These are phyloP conservation scores for Trichogramma evanescens DNA, from an alignment of 2,888 invertebrate species.

Conservation along the genomic window DNA sequence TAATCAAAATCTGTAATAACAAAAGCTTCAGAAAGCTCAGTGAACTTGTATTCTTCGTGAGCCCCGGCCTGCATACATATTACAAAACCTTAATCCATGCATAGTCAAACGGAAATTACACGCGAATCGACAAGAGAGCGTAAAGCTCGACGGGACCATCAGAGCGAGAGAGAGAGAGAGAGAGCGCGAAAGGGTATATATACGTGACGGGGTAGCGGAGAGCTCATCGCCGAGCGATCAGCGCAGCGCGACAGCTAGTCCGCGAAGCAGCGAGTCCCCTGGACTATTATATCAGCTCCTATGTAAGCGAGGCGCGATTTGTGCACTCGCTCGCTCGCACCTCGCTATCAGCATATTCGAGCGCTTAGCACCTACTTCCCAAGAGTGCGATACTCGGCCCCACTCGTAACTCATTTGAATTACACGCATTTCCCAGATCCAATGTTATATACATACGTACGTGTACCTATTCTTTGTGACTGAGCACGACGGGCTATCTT, in stretches of 20 bases:
- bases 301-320: conserved; percentile 7
- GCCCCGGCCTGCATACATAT: too few relatives aligned
- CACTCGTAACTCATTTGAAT: conserved; percentile 47
- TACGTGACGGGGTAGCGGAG: conserved; percentile 42
- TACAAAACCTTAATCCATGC: too few relatives aligned
- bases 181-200: conserved; percentile 28
- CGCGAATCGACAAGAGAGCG: conserved; percentile 37
- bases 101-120: conserved; percentile 25
- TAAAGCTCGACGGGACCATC: conserved; percentile 23
- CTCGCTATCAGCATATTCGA: conserved; percentile 45
- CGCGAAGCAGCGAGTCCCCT: conserved; percentile 36
- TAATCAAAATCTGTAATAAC: too few relatives aligned
- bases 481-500: too few relatives aligned
- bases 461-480: too few relatives aligned
- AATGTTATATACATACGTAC: too few relatives aligned
- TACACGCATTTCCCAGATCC: conserved; percentile 42
- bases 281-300: conserved; percentile 25
- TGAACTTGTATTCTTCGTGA: too few relatives aligned
- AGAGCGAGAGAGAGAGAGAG: conserved; percentile 10
- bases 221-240: conserved; percentile 47
- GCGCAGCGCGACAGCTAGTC: conserved; percentile 29
- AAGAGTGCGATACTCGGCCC: conserved; percentile 43
- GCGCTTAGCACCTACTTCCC: conserved; percentile 49
- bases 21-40: too few relatives aligned
- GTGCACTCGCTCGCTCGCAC: conserved; percentile 22